Conservation (phyloP, 1,140 invertebrate genomes). For the Temnothorax nylanderi region DNA sequence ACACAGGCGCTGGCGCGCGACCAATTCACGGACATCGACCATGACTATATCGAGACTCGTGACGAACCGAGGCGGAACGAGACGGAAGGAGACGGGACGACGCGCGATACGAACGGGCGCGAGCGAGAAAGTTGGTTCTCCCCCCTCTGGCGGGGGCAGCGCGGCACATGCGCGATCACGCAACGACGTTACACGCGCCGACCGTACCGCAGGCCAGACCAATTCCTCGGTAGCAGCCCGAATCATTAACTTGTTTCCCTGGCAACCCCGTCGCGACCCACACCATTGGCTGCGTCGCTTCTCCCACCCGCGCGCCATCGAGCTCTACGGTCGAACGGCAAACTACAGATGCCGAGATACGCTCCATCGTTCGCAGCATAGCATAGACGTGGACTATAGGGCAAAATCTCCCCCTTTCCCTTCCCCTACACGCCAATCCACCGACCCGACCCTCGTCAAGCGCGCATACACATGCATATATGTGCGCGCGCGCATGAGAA, state of each 20-base stretch:
- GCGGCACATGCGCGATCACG: constrained; percentile 31
- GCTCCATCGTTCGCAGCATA: constrained; percentile 49
- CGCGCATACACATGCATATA: background rate
- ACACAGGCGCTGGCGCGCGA: background rate
- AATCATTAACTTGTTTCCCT: constrained; percentile 86
- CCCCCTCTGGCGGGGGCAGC: background rate
- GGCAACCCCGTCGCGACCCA: constrained; percentile 80
- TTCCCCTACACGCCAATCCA: constrained; percentile 3
- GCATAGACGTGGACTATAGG: constrained; percentile 61
- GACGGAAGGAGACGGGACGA: background rate
- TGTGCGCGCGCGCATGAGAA: background rate
- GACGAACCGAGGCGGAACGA: background rate
- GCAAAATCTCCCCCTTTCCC: background rate
- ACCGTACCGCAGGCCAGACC: constrained; percentile 67
- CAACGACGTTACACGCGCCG: constrained; percentile 42
- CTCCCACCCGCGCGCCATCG: constrained; percentile 69
- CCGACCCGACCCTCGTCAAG: background rate
- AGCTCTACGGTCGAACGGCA: constrained; percentile 66
- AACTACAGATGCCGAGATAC: constrained; percentile 63
- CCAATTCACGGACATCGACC: constrained; percentile 21
- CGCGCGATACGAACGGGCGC: background rate
- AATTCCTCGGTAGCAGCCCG: constrained; percentile 84
- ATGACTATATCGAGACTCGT: constrained; percentile 43
- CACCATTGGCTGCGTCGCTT: constrained; percentile 80
- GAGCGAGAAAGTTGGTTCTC: background rate